These are phyloP conservation scores for Ciconia nigra DNA, from an alignment of 2,797 vertebrate genomes.

Conservation along the genomic window DNA sequence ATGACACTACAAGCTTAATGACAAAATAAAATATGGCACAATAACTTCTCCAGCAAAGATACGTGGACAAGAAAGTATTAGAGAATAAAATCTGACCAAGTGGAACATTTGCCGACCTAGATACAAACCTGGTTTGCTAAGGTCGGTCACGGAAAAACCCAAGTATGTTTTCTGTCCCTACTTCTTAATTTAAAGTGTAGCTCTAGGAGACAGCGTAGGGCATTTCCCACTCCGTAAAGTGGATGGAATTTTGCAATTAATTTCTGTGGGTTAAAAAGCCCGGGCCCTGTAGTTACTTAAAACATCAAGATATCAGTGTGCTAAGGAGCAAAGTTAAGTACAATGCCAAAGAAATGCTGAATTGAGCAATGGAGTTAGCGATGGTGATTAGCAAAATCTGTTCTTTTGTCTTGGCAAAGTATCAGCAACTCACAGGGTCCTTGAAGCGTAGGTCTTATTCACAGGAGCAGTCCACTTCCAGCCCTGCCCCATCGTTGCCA, in stretches of 20 bases:
- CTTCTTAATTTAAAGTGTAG: not conserved
- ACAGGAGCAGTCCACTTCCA: not conserved
- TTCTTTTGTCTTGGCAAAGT: not conserved
- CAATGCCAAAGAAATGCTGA: not conserved
- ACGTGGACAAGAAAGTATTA: conserved; percentile 12
- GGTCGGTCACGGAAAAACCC: not conserved
- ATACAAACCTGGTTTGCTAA: conserved; percentile 11
- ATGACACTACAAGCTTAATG: conserved; percentile 50
- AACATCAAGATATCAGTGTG: not conserved
- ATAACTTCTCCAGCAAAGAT: conserved; percentile 37
- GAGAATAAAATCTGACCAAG: not conserved
- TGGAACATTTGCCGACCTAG: not conserved
- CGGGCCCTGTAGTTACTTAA: not conserved
- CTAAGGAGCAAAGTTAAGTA: conserved; percentile 26
- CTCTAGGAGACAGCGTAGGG: not conserved
- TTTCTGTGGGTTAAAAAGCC: not conserved
- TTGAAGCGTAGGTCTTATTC: not conserved
- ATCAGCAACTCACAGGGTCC: not conserved
- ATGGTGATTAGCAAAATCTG: not conserved
- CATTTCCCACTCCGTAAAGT: not conserved
- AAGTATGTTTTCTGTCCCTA: not conserved
- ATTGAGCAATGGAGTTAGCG: not conserved
- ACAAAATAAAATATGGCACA: conserved; percentile 28
- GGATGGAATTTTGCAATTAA: not conserved
- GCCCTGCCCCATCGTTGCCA: not conserved